Evolutionary conservation across 2,888 invertebrate species (phyloP).

Genomic region (Cryptus armator): DNA sequence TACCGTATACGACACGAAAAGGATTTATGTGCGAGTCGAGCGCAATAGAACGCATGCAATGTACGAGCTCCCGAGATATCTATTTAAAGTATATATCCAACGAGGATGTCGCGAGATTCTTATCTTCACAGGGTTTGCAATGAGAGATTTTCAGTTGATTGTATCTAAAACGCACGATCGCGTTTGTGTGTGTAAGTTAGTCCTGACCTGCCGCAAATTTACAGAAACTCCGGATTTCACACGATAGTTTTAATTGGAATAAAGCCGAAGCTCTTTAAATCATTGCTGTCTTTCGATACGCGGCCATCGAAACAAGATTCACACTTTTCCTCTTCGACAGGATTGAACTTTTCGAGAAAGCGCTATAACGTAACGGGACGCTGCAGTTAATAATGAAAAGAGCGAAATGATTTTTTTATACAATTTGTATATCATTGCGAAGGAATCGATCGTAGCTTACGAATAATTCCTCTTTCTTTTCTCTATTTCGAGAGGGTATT

Average conservation of each 20-base stretch:
- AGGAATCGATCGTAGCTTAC: background rate
- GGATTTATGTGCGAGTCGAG: constrained; percentile 61
- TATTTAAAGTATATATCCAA: background rate
- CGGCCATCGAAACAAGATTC: background rate
- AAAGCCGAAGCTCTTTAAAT: constrained; percentile 24
- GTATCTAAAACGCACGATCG: constrained; percentile 27
- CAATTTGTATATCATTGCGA: background rate
- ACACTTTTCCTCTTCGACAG: background rate
- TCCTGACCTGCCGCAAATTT: constrained; percentile 62
- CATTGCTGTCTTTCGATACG: background rate
- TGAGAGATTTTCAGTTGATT: constrained; percentile 19
- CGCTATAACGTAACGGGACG: too few relatives aligned
- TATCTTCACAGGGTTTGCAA: constrained; percentile 21
- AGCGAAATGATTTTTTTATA: background rate
- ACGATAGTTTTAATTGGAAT: constrained; percentile 61
- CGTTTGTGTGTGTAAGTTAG: background rate
- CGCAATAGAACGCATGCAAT: constrained; percentile 35
- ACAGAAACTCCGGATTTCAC: constrained; percentile 58
- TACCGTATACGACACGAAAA: constrained; percentile 17
- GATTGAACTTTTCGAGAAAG: background rate
- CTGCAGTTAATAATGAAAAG: background rate
- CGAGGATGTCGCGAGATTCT: constrained; percentile 10
- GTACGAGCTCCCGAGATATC: background rate
- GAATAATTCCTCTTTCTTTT: constrained; percentile 1
- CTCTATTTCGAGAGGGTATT: background rate